These are phyloP conservation scores for Euura saliciscinereae DNA, from an alignment of 1,140 invertebrate species.

Conservation along the genomic window DNA sequence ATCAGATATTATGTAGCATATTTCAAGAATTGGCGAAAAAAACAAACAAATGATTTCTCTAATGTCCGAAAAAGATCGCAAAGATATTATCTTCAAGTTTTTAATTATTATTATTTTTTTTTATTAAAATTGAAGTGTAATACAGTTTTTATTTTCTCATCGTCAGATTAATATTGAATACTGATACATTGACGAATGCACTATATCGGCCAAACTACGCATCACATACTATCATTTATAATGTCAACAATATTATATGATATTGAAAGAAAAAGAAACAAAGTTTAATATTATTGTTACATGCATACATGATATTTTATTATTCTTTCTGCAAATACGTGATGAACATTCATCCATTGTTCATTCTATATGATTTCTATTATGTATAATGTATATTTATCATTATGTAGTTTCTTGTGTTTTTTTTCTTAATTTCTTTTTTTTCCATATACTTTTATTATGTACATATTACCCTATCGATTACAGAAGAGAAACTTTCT, in stretches of 20 bases:
- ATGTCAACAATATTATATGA: slow-evolving; percentile 23
- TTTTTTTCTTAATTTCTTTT: background rate
- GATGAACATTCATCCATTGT: background rate
- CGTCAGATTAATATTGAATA: too few relatives aligned
- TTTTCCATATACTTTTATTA: background rate
- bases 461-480: background rate
- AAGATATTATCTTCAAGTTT: background rate
- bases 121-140: too few relatives aligned
- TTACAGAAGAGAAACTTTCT: background rate
- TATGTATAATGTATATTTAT: background rate
- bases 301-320: slow-evolving; percentile 11
- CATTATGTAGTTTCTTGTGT: background rate
- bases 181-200: too few relatives aligned
- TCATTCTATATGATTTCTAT: too few relatives aligned
- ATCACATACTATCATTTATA: background rate
- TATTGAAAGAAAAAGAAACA: slow-evolving; percentile 1
- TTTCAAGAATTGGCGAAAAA: background rate
- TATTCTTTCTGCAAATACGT: background rate
- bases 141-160: too few relatives aligned
- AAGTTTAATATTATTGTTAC: slow-evolving; percentile 32
- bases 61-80: too few relatives aligned
- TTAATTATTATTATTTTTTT: too few relatives aligned
- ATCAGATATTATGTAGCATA: slow-evolving; percentile 29
- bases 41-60: too few relatives aligned
- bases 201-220: too few relatives aligned